phyloP scores from a whole-genome alignment of 2,113 vertebrate genomes.

The Sinocyclocheilus grahami region DNA sequence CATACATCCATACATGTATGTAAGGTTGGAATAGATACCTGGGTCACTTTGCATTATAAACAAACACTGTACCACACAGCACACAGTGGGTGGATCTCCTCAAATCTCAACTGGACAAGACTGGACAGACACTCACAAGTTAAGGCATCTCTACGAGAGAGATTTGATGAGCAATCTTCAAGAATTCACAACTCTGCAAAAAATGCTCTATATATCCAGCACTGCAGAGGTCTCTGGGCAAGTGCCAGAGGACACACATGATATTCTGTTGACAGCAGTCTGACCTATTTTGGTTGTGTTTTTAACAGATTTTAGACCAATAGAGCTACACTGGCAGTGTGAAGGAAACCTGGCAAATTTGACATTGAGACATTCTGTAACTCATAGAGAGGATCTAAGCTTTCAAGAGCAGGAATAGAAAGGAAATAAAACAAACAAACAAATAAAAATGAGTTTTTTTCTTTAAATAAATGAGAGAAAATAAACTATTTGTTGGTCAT shows the following conservation, averaged over 20 bases:
- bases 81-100: background rate
- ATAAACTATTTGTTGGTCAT: background rate
- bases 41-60: background rate
- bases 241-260: constrained; percentile 61
- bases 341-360: constrained; percentile 10
- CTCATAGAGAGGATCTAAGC: too few species aligned
- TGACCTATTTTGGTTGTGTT: constrained; percentile 48
- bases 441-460: background rate
- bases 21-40: background rate
- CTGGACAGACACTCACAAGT: background rate
- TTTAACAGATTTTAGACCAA: constrained; percentile 56
- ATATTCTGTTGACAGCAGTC: constrained; percentile 61
- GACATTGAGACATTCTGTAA: background rate
- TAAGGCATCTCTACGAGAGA: background rate
- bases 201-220: constrained; percentile 57
- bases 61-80: background rate
- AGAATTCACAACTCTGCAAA: constrained; percentile 40
- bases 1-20: too few species aligned
- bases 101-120: background rate
- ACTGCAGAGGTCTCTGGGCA: constrained; percentile 54
- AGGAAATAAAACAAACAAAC: background rate
- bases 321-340: constrained; percentile 17
- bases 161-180: constrained; percentile 7
- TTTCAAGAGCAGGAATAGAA: background rate
- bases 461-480: background rate